Conservation (phyloP, 2,888 invertebrate genomes). For the Camptogramma bilineatum region DNA sequence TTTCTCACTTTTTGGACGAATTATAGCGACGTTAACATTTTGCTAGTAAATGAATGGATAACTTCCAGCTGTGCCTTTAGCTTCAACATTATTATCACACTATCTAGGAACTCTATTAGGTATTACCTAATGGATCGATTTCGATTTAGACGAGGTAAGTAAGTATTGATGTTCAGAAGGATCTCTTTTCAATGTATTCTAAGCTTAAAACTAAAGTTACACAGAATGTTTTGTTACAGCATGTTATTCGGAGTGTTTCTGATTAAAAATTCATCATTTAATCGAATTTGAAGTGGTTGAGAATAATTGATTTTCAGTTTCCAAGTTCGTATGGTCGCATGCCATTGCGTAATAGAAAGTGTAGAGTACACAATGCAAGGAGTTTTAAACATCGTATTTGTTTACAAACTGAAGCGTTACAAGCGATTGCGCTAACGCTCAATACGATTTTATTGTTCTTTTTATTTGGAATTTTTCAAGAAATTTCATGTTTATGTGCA, state of each 20-base stretch:
- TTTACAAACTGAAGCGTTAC: constrained; percentile 79
- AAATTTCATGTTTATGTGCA: constrained; percentile 47
- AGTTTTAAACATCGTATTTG: constrained; percentile 66
- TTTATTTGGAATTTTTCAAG: constrained; percentile 62
- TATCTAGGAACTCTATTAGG: no score
- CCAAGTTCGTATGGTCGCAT: constrained; percentile 46
- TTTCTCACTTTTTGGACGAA: no score
- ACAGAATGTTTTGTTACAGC: constrained; percentile 9
- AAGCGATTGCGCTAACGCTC: constrained; percentile 57
- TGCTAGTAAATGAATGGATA: no score
- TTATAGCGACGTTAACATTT: no score
- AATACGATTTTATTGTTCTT: constrained; percentile 69
- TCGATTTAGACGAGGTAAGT: no score
- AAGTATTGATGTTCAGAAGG: no score
- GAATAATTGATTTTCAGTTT: constrained; percentile 54
- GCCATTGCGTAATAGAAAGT: constrained; percentile 60
- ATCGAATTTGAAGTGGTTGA: constrained; percentile 42
- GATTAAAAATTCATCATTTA: constrained; percentile 48
- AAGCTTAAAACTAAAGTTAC: neutral
- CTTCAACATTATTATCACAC: no score
- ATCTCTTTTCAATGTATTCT: no score
- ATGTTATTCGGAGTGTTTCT: constrained; percentile 24
- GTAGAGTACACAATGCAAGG: constrained; percentile 62
- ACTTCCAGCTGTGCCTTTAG: no score
- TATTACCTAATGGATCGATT: no score